These are phyloP conservation scores for Podarcis lilfordi DNA, from an alignment of 2,797 vertebrate species.

Conservation along the genomic window DNA sequence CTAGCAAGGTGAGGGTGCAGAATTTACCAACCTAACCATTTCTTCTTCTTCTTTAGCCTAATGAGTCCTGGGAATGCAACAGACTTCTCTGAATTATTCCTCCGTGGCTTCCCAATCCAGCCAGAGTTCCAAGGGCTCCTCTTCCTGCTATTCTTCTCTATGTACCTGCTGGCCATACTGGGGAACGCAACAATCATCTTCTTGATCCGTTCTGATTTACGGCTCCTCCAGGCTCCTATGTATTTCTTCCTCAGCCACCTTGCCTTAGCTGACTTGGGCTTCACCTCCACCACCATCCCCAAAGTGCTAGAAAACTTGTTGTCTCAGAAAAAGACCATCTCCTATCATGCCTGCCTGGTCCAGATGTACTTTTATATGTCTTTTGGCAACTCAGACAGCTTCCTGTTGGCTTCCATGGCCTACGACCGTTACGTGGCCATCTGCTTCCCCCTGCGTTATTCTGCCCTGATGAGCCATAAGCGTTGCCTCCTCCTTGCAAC, in stretches of 20 bases:
- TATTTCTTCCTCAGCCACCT: slow-evolving; percentile 22
- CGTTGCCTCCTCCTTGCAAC: slow-evolving; percentile 25
- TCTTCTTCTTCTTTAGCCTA: neutral
- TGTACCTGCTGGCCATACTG: slow-evolving; percentile 54
- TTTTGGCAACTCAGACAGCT: slow-evolving; percentile 66
- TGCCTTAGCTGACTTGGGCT: slow-evolving; percentile 64
- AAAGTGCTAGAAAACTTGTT: slow-evolving; percentile 67
- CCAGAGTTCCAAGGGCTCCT: slow-evolving; percentile 47
- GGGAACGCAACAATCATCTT: slow-evolving; percentile 60
- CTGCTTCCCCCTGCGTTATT: slow-evolving; percentile 21
- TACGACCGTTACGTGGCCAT: no score
- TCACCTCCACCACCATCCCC: slow-evolving; percentile 58
- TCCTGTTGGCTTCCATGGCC: slow-evolving; percentile 57
- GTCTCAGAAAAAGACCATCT: slow-evolving; percentile 56
- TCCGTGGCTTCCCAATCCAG: slow-evolving; percentile 59
- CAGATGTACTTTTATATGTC: slow-evolving; percentile 67
- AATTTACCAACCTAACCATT: neutral
- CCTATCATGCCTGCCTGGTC: slow-evolving; percentile 53
- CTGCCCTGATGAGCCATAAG: slow-evolving; percentile 31
- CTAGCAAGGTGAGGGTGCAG: no score
- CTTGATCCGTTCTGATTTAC: slow-evolving; percentile 36
- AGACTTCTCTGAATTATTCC: slow-evolving; percentile 56
- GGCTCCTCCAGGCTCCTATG: slow-evolving; percentile 61
- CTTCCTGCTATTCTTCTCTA: slow-evolving; percentile 63
- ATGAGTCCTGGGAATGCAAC: slow-evolving; percentile 45